Evolutionary conservation across 2,888 invertebrate genomes (phyloP), one percentile per base, ranked within the genome.

Genomic region (Cheilosia variabilis): DNA sequence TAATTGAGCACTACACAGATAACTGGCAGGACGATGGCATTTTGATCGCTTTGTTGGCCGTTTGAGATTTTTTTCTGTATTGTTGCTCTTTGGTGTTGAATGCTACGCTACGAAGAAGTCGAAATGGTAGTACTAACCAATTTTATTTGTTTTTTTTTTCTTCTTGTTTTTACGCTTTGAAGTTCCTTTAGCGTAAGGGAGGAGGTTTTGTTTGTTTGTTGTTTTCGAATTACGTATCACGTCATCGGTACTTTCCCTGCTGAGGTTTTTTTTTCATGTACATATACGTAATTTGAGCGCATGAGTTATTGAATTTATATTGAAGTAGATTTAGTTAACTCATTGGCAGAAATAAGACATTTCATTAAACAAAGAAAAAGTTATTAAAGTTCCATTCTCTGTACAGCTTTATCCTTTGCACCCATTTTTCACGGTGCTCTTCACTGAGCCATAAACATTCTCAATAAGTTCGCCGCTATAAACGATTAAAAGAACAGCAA

Each of bases 11-110:
- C 66, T 62, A 41, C 37, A 65, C 66, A 68, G 47, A 41, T 24
- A 45, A 75, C 71, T 27, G 47, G 45, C 55, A 72, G 65, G 81
- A 76, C 55, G 53, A 62, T 81, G 81, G 86, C 81, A 86, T 76
- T 86, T 86, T 81, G 66, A 86, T 86, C 50, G 80, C 52, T 86
- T 81, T 72, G 66, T 55, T 77, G 72, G 34, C 71, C 58, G 34
- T 63, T 68, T 76, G 65, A 66, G 69, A 53, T 63, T 50, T 60
- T 45, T 19, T 68, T 27, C 55, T 45, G 31, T 60, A 19, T 17
- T 53, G 15, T 66, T 57, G 17, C 22, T 43, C 1, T 57, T 22
- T 45, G 22, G 52, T 37, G 43, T 45, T 45, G 45, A 45, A 62
- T 19, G 41, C 41, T 17, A 62, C 72, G 41, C 41, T 17, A 62